These are phyloP conservation scores for Propithecus perrieri DNA, from an alignment of 2,797 vertebrate species.

Conservation along the genomic window DNA sequence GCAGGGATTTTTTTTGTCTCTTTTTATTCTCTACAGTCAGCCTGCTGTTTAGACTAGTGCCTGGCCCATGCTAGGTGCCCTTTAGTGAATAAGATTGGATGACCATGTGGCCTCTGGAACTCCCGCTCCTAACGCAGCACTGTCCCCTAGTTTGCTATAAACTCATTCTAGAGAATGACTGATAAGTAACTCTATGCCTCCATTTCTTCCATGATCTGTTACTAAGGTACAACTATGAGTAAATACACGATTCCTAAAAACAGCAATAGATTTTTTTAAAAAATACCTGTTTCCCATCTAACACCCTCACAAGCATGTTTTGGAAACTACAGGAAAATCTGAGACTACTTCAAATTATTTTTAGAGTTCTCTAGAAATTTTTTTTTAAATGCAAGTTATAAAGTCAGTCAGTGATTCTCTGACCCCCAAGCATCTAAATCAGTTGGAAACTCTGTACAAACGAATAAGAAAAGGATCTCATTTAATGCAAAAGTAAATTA, in stretches of 20 bases:
- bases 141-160: not conserved
- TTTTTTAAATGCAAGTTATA: not conserved
- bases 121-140: not conserved
- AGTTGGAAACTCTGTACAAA: constrained; percentile 6
- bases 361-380: not conserved
- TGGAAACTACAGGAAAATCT: constrained; percentile 17
- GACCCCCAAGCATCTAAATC: not conserved
- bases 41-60: not conserved
- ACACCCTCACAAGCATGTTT: not conserved
- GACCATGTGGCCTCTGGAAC: not conserved
- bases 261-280: not conserved
- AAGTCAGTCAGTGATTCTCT: not conserved
- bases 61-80: not conserved
- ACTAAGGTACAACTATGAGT: constrained; percentile 33
- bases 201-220: not conserved
- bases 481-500: constrained; percentile 6
- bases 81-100: not conserved
- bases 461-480: not conserved
- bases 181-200: not conserved
- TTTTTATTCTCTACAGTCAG: not conserved
- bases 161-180: not conserved
- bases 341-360: constrained; percentile 23
- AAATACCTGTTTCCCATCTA: constrained; percentile 26
- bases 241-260: constrained; percentile 40
- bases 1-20: not conserved